Percentiles rank a stretch among this genome's conserved stretches.
Evolutionary conservation across 2,797 vertebrate genomes (phyloP).

Genomic region (Chelonia mydas): DNA sequence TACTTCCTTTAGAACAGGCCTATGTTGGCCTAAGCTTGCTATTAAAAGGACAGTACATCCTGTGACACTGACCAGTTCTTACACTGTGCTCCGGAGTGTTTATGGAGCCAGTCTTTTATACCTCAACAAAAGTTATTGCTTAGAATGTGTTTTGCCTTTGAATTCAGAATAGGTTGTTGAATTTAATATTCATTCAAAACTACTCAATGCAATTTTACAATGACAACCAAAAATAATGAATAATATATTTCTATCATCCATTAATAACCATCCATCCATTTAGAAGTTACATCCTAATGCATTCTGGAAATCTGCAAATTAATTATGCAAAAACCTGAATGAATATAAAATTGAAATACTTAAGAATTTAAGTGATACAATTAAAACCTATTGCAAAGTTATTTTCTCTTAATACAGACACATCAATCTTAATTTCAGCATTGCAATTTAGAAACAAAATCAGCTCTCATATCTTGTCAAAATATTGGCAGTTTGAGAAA

Average conservation of each 20-base stretch:
- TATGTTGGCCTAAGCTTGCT: neutral
- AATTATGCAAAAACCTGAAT: constrained; percentile 75
- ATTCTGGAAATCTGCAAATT: constrained; percentile 72
- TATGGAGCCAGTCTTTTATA: neutral
- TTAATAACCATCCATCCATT: constrained; percentile 73
- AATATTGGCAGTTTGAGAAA: constrained; percentile 29
- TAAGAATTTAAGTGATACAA: constrained; percentile 73
- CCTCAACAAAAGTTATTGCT: constrained; percentile 15
- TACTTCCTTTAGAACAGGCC: neutral
- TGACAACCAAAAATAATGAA: constrained; percentile 76
- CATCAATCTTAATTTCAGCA: constrained; percentile 60
- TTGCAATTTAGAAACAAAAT: constrained; percentile 36
- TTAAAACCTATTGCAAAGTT: constrained; percentile 70
- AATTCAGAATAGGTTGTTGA: constrained; percentile 33
- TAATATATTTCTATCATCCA: constrained; percentile 76
- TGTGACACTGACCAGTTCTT: neutral
- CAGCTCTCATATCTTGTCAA: constrained; percentile 8
- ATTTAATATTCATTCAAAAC: constrained; percentile 60
- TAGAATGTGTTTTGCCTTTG: constrained; percentile 6
- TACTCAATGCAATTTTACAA: constrained; percentile 50
- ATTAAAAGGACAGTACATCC: neutral
- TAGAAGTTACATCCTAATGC: constrained; percentile 66
- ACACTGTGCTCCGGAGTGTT: neutral
- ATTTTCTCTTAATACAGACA: constrained; percentile 58
- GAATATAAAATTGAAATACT: constrained; percentile 70